Evolutionary conservation across 2,113 vertebrate genomes (phyloP), one percentile per base, ranked within the genome.

Genomic region (Oreochromis tanganicae): DNA sequence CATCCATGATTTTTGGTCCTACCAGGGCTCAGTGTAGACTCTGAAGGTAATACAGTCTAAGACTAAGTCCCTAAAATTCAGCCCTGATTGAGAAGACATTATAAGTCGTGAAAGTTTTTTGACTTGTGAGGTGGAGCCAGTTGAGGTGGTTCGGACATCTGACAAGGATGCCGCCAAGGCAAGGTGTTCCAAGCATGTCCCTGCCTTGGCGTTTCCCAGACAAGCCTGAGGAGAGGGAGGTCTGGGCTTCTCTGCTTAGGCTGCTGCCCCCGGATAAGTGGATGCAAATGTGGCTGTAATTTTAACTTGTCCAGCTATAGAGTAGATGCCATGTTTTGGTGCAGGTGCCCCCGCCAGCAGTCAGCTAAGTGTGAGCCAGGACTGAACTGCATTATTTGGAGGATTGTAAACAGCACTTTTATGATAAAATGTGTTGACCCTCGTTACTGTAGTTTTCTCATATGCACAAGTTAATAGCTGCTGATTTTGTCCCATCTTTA

Each of bases 321-420:
- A 63, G 6, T 36, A 11, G 59, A 0, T 36, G 29, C 29, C 59
- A 10, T 34, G 57, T 61, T 61, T 61, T 61, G 57, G 57, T 61
- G 8, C 57, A 17, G 57, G 57, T 32, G 8, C 0, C 29, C 57
- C 32, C 14, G 8, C 32, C 32, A 0, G 3, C 61, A 36, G 17
- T 36, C 61, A 66, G 32, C 32, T 11, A 17, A 66, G 32, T n/a
- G 32, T 36, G 16, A 66, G 32, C 4, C 9, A 66, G 2, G 61
- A 38, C 9, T 1, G 17, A 66, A 2, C 10, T 1, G 14, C 13
- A 29, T 24, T 13, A 5, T 16, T 9, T 27, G 13, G 56, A 57
- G 56, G 16, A 61, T 61, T 34, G 3, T 61, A 34, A 61, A 19
- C 29, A 0, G 34, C 17, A 12, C 17, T 66, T 0, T 63, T 7